Evolutionary conservation across 2,888 invertebrate genomes (phyloP).

Genomic region (Calameuta filiformis): DNA sequence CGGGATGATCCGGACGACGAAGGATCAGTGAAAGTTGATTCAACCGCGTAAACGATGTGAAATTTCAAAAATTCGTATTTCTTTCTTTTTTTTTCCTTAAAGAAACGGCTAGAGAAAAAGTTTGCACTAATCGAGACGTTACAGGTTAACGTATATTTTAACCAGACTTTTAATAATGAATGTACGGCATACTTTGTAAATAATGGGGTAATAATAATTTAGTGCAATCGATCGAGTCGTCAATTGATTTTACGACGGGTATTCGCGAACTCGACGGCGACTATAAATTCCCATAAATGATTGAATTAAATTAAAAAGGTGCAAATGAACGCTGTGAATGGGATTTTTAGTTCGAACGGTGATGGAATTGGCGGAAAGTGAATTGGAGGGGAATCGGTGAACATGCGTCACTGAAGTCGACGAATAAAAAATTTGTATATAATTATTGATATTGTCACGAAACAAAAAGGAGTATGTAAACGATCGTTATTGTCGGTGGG

Average conservation of each 20-base stretch:
- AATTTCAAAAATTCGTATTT: not conserved
- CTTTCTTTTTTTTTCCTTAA: not conserved
- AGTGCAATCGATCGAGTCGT: slow-evolving; percentile 23
- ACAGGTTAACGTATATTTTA: slow-evolving; percentile 11
- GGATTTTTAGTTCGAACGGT: not conserved
- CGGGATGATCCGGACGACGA: too few relatives aligned
- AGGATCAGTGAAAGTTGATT: not conserved
- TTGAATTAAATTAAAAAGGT: not conserved
- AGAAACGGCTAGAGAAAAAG: slow-evolving; percentile 1
- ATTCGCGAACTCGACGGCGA: not conserved
- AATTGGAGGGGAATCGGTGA: not conserved
- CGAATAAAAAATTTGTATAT: slow-evolving; percentile 61
- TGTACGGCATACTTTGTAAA: slow-evolving; percentile 36
- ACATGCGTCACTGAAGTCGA: not conserved
- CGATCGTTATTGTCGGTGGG: slow-evolving; percentile 36
- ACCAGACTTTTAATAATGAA: slow-evolving; percentile 13
- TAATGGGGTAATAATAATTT: slow-evolving; percentile 18
- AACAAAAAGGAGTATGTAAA: slow-evolving; percentile 45
- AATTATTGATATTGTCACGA: slow-evolving; percentile 63
- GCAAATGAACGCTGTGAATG: not conserved
- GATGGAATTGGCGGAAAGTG: not conserved
- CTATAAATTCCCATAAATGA: not conserved
- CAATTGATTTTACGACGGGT: slow-evolving; percentile 14
- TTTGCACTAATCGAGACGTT: not conserved
- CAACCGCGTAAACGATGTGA: not conserved